These are phyloP conservation scores for Doris montereyensis DNA, from an alignment of 2,888 invertebrate genomes.

Conservation along the genomic window DNA sequence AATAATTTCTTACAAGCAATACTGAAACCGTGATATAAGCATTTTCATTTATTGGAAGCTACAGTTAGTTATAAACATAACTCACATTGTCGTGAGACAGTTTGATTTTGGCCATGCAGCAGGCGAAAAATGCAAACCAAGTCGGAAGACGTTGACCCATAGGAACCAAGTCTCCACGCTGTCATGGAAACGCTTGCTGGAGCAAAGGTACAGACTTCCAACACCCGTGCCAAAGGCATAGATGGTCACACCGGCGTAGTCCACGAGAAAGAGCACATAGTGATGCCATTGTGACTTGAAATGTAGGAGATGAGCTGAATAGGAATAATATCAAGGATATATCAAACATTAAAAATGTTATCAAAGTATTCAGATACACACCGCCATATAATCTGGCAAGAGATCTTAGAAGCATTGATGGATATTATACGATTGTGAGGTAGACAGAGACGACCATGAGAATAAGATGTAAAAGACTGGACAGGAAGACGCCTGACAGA, in stretches of 20 bases:
- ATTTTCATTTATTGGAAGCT: no score
- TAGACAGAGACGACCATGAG: no score
- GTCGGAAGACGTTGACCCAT: slow-evolving; percentile 49
- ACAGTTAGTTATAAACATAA: no score
- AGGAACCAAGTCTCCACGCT: slow-evolving; percentile 42
- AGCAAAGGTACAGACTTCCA: slow-evolving; percentile 51
- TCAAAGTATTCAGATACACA: no score
- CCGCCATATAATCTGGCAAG: no score
- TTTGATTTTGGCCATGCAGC: slow-evolving; percentile 49
- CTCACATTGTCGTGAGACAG: slow-evolving; percentile 34
- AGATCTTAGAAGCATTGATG: no score
- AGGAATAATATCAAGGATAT: not conserved
- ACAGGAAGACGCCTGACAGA: no score
- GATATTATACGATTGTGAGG: no score
- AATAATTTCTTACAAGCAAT: no score
- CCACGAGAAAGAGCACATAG: slow-evolving; percentile 56
- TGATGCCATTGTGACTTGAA: slow-evolving; percentile 55
- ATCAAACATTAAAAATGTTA: not conserved
- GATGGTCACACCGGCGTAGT: slow-evolving; percentile 60
- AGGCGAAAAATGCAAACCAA: slow-evolving; percentile 49
- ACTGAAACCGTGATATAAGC: no score
- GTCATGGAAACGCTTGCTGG: slow-evolving; percentile 43
- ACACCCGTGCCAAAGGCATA: slow-evolving; percentile 52
- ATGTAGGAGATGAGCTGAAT: slow-evolving; percentile 59
- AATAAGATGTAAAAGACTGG: no score